Conservation (phyloP, 2,888 invertebrate genomes). For the Agonopterix subpropinquella region DNA sequence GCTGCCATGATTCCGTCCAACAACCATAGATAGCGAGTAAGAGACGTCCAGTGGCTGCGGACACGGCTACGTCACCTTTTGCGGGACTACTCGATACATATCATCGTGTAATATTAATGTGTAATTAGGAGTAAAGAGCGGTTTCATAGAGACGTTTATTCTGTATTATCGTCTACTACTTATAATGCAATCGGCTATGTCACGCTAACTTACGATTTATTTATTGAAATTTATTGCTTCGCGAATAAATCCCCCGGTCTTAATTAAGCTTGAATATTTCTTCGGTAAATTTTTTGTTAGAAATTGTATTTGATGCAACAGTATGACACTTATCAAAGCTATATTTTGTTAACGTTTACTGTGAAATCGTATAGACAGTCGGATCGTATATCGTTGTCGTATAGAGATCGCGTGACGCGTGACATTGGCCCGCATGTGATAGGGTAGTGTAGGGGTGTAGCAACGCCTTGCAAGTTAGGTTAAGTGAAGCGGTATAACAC, state of each 20-base stretch:
- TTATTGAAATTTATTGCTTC: constrained; percentile 53
- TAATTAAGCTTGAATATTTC: constrained; percentile 29
- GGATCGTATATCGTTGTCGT: constrained; percentile 37
- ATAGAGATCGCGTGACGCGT: constrained; percentile 42
- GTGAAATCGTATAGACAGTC: constrained; percentile 58
- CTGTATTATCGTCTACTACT: constrained; percentile 70
- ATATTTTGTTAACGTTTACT: constrained; percentile 61
- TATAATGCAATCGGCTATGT: constrained; percentile 70
- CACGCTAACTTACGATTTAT: constrained; percentile 50
- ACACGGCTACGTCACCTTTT: constrained; percentile 74
- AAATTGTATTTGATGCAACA: not conserved
- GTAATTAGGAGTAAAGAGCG: constrained; percentile 71
- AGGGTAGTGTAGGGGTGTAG: constrained; percentile 70
- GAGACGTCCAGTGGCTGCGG: constrained; percentile 75
- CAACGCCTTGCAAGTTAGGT: constrained; percentile 73
- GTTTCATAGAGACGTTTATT: constrained; percentile 77
- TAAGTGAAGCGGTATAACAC: constrained; percentile 76
- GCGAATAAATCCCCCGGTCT: constrained; percentile 29
- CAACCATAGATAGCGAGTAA: constrained; percentile 75
- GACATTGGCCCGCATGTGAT: constrained; percentile 72
- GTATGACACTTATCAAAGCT: too few relatives aligned
- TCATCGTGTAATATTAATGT: constrained; percentile 81
- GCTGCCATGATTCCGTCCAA: constrained; percentile 77
- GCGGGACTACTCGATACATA: constrained; percentile 84
- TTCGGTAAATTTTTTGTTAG: constrained; percentile 7